phyloP scores from a whole-genome alignment of 2,888 invertebrate genomes.

The Parelbella ahira region DNA sequence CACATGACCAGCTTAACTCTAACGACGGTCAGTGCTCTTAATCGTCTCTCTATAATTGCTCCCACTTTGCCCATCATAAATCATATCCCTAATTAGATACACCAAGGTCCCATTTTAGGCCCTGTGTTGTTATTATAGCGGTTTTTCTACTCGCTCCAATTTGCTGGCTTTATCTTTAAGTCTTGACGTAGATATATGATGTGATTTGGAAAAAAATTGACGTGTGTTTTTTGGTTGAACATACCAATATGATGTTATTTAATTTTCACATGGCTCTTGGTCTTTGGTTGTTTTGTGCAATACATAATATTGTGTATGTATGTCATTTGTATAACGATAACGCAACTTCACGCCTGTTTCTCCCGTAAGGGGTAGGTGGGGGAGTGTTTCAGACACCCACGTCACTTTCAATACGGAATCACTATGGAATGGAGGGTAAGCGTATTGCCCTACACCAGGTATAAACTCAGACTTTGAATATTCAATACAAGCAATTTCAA shows the following conservation, averaged over 20 bases:
- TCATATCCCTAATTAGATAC: conserved; percentile 55
- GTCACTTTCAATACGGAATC: too few relatives aligned
- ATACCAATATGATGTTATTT: conserved; percentile 1
- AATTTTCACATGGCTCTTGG: conserved; percentile 10
- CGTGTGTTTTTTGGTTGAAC: conserved; percentile 5
- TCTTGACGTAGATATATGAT: conserved; percentile 25
- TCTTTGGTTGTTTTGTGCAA: not conserved
- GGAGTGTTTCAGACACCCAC: too few relatives aligned
- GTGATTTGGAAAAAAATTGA: conserved; percentile 17
- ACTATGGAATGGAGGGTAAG: too few relatives aligned
- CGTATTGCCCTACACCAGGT: too few relatives aligned
- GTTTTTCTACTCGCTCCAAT: conserved; percentile 32
- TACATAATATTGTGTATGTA: too few relatives aligned
- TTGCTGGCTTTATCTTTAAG: conserved; percentile 25
- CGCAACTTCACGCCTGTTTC: too few relatives aligned
- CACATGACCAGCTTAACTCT: conserved; percentile 30
- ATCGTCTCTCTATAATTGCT: conserved; percentile 49
- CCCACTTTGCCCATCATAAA: conserved; percentile 53
- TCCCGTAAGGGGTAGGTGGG: too few relatives aligned
- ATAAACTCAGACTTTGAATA: too few relatives aligned
- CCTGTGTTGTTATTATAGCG: conserved; percentile 30
- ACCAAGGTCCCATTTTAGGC: conserved; percentile 40
- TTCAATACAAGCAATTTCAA: too few relatives aligned
- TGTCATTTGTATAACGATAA: too few relatives aligned
- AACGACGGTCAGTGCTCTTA: conserved; percentile 41